Conservation (phyloP, 1,140 invertebrate genomes). For the Drosophila pruinosa region DNA sequence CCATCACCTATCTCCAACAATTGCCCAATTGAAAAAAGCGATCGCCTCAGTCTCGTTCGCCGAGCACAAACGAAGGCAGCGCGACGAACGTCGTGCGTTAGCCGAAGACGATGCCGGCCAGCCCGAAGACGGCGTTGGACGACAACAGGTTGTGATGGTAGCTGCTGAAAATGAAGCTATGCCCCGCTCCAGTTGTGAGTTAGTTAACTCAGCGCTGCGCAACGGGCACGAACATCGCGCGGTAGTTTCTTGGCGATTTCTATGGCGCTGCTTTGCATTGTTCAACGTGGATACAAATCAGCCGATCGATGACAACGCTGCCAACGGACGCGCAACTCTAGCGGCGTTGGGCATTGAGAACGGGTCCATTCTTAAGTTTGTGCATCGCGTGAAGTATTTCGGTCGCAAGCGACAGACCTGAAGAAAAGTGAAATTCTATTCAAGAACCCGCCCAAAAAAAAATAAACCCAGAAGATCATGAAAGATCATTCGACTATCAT, state of each 20-base stretch:
- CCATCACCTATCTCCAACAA: constrained; percentile 64
- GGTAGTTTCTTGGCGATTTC: constrained; percentile 87
- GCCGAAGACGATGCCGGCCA: constrained; percentile 33
- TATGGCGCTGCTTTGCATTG: constrained; percentile 87
- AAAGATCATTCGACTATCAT: constrained; percentile 22
- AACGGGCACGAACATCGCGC: constrained; percentile 77
- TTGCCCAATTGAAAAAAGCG: constrained; percentile 73
- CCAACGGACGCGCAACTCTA: constrained; percentile 84
- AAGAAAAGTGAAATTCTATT: not conserved
- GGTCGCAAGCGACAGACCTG: constrained; percentile 60
- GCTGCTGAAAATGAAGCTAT: constrained; percentile 28
- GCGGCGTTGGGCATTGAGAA: constrained; percentile 86
- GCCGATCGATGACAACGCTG: constrained; percentile 63
- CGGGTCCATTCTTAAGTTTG: constrained; percentile 85
- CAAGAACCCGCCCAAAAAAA: not conserved
- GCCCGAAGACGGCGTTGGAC: not conserved
- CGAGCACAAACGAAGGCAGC: constrained; percentile 62
- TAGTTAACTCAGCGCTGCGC: constrained; percentile 71
- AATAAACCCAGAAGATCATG: constrained; percentile 11
- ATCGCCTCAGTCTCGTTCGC: constrained; percentile 63
- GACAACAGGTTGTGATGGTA: constrained; percentile 52
- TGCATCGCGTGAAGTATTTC: constrained; percentile 83
- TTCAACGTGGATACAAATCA: constrained; percentile 79
- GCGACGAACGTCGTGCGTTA: constrained; percentile 51
- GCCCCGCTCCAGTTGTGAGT: constrained; percentile 66